A percentile compares a stretch with the other conserved stretches of the same genome.
phyloP scores from a whole-genome alignment of 2,888 invertebrate genomes.

The Arrhopalites spinosus region DNA sequence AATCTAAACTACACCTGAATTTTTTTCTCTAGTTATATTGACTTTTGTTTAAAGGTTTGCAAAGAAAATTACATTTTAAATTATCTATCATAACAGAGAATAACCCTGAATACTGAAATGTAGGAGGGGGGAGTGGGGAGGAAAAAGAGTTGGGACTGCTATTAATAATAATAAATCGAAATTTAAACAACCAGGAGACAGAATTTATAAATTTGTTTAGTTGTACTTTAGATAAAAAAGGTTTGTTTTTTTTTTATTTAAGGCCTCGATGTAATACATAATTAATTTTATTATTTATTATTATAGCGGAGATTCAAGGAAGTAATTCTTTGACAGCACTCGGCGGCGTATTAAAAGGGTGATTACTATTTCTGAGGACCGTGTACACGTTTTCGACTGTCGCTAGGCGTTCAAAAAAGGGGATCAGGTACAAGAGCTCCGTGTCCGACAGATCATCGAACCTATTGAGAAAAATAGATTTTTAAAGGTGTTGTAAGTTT shows the following conservation, averaged over 20 bases:
- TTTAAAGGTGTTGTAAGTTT: too few species aligned
- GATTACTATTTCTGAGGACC: conserved; percentile 89
- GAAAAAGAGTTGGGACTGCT: too few species aligned
- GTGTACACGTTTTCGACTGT: conserved; percentile 96
- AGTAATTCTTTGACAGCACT: conserved; percentile 38
- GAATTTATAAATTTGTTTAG: not conserved
- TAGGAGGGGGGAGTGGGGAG: too few species aligned
- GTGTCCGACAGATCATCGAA: conserved; percentile 99
- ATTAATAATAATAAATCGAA: not conserved
- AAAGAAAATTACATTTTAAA: too few species aligned
- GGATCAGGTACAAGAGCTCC: conserved; percentile 94
- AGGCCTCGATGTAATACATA: conserved; percentile 35
- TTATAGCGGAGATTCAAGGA: conserved; percentile 34
- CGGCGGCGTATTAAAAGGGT: conserved; percentile 64
- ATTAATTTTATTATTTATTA: conserved; percentile 16
- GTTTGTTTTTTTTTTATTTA: conserved; percentile 27
- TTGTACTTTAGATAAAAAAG: conserved; percentile 26
- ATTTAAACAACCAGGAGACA: not conserved
- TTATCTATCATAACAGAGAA: too few species aligned
- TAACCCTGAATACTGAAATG: too few species aligned
- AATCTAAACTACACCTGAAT: too few species aligned
- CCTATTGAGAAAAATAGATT: conserved; percentile 60
- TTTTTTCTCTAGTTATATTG: too few species aligned
- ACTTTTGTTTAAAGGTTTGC: too few species aligned
- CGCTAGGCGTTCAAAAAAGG: conserved; percentile 95